Evolutionary conservation across 2,888 invertebrate species (phyloP).

Genomic region (Cheilosia scutellata): DNA sequence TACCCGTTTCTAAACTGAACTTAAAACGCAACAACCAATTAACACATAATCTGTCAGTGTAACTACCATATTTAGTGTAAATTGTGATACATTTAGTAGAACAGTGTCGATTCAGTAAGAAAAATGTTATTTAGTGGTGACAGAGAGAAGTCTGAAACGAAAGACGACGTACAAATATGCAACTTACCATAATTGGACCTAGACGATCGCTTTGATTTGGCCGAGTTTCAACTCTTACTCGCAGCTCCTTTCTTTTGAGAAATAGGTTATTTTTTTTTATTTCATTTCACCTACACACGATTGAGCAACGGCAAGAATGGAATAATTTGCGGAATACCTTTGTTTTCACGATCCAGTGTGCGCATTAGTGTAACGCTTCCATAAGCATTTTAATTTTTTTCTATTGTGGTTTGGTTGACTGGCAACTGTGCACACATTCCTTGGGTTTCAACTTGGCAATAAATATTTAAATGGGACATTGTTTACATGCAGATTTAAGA

Average conservation of each 20-base stretch:
- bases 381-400: constrained; percentile 26
- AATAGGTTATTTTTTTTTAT: constrained; percentile 7
- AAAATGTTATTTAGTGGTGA: neutral
- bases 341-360: constrained; percentile 22
- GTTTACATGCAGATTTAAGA: constrained; percentile 45
- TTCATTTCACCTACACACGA: constrained; percentile 45
- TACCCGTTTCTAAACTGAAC: constrained; percentile 35
- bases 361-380: constrained; percentile 30
- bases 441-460: constrained; percentile 20
- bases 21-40: constrained; percentile 47
- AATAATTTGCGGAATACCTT: constrained; percentile 11
- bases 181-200: constrained; percentile 49
- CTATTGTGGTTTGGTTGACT: constrained; percentile 9
- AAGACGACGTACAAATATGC: constrained; percentile 9
- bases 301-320: constrained; percentile 19
- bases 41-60: constrained; percentile 34
- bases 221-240: constrained; percentile 49
- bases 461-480: constrained; percentile 40
- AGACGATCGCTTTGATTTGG: constrained; percentile 53
- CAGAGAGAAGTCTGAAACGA: neutral
- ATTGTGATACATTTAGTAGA: constrained; percentile 12
- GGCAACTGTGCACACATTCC: constrained; percentile 30
- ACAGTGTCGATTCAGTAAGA: neutral
- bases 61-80: constrained; percentile 42
- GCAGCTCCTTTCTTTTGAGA: neutral